Evolutionary conservation across 2,113 vertebrate genomes (phyloP).

Genomic region (Dissostichus mawsoni): DNA sequence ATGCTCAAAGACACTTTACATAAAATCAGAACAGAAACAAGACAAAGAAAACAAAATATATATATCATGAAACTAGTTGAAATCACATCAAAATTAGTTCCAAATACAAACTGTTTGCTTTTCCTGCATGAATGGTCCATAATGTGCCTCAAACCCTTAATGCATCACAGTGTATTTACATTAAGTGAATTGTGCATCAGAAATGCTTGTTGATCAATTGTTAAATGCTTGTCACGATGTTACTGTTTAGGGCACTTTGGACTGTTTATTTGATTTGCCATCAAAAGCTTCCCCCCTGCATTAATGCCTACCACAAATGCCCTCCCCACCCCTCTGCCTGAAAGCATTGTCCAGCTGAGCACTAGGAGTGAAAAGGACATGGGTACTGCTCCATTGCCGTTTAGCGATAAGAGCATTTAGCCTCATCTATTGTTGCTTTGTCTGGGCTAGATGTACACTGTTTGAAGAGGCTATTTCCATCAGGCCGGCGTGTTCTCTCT

Average conservation of each 20-base stretch:
- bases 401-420: constrained; percentile 82
- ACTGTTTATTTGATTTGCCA: constrained; percentile 56
- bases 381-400: constrained; percentile 68
- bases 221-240: constrained; percentile 22
- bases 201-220: neutral
- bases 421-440: constrained; percentile 79
- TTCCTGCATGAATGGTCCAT: neutral
- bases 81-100: neutral
- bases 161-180: neutral
- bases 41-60: no score
- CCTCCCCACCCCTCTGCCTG: constrained; percentile 47
- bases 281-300: constrained; percentile 36
- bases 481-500: constrained; percentile 53
- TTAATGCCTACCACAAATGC: constrained; percentile 63
- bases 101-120: neutral
- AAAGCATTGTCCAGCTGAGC: constrained; percentile 74
- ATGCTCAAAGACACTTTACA: no score
- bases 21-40: no score
- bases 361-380: constrained; percentile 71
- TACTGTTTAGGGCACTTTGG: constrained; percentile 43
- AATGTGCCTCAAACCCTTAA: neutral
- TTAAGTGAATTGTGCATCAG: neutral
- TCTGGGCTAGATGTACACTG: constrained; percentile 76
- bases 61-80: neutral
- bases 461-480: constrained; percentile 79